phyloP scores from a whole-genome alignment of 2,888 invertebrate species.

The Nasonovia ribisnigri region DNA sequence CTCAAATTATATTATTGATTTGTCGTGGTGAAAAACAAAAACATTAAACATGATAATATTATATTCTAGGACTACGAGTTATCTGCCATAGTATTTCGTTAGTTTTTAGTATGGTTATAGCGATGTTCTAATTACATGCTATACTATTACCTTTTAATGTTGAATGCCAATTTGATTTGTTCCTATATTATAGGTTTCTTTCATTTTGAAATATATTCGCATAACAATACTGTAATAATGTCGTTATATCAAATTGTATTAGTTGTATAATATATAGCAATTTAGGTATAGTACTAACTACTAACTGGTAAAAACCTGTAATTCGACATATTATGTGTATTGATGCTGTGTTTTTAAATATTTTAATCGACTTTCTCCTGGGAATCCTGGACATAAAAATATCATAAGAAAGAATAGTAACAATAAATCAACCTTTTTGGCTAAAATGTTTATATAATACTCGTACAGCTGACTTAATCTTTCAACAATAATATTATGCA shows the following conservation, averaged over 20 bases:
- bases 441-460: neutral
- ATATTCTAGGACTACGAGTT: neutral
- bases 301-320: no score
- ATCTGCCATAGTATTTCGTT: neutral
- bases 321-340: no score
- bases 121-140: neutral
- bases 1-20: neutral
- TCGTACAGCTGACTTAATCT: neutral
- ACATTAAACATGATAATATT: neutral
- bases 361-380: no score
- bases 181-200: neutral
- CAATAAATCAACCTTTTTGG: neutral
- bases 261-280: neutral
- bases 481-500: neutral
- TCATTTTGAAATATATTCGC: neutral
- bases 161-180: neutral
- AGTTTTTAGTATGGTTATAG: neutral
- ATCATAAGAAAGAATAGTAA: neutral
- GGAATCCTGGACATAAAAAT: neutral
- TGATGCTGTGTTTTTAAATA: no score
- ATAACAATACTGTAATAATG: neutral
- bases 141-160: neutral
- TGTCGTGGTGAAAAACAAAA: neutral
- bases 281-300: no score
- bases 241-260: neutral